Percentiles rank a stretch among this genome's conserved stretches.
These are phyloP conservation scores for Aricia agestis DNA, from an alignment of 1,140 invertebrate genomes.

Conservation along the genomic window DNA sequence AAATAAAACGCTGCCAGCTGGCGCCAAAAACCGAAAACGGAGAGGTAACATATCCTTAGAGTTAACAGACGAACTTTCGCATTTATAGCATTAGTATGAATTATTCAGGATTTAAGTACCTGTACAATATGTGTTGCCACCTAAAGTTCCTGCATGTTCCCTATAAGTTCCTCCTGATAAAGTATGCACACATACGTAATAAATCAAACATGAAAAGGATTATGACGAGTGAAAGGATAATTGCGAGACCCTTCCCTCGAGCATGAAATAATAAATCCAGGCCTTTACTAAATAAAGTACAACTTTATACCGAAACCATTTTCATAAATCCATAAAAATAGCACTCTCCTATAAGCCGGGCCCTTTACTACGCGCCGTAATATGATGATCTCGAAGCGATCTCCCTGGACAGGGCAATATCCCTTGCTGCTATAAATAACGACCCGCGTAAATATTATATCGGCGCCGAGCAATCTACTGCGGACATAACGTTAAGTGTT, in stretches of 20 bases:
- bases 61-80: too few relatives aligned
- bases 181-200: too few relatives aligned
- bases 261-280: not conserved
- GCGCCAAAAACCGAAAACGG: too few relatives aligned
- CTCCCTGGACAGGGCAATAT: slow-evolving; percentile 46
- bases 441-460: slow-evolving; percentile 51
- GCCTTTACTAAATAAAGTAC: slow-evolving; percentile 12
- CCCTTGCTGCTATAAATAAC: slow-evolving; percentile 46
- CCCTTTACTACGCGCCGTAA: slow-evolving; percentile 38
- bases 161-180: too few relatives aligned
- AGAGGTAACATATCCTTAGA: too few relatives aligned
- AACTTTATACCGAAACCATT: slow-evolving; percentile 1
- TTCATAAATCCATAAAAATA: slow-evolving; percentile 16
- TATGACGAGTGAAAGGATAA: slow-evolving; percentile 1
- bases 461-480: slow-evolving; percentile 46
- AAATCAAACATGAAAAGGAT: not conserved
- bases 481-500: slow-evolving; percentile 48
- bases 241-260: not conserved
- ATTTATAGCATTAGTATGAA: too few relatives aligned
- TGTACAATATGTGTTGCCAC: too few relatives aligned
- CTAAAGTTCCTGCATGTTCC: too few relatives aligned
- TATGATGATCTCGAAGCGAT: slow-evolving; percentile 46
- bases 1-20: too few relatives aligned
- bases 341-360: slow-evolving; percentile 31
- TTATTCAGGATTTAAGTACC: too few relatives aligned